phyloP scores from a whole-genome alignment of 2,113 vertebrate genomes.

The Oncorhynchus nerka region DNA sequence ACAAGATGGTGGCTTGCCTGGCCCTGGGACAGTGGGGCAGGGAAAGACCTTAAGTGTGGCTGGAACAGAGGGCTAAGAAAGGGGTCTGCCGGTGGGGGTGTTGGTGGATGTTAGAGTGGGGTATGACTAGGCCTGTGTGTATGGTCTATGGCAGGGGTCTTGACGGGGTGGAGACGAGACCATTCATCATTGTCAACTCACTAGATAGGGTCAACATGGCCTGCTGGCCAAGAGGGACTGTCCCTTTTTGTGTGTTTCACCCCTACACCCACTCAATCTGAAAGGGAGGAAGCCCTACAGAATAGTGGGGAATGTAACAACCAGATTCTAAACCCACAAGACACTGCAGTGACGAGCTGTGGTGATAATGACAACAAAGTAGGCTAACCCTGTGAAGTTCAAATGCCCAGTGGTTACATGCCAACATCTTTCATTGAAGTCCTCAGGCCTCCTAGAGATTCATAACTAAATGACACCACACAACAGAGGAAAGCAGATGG shows the following conservation, averaged over 20 bases:
- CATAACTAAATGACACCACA: too few species aligned
- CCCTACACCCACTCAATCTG: not conserved
- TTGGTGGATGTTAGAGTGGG: constrained; percentile 2
- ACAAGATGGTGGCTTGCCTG: constrained; percentile 29
- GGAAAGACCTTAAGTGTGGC: constrained; percentile 28
- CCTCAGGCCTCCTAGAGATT: too few species aligned
- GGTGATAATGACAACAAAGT: constrained; percentile 28
- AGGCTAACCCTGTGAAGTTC: not conserved
- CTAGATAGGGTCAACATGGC: not conserved
- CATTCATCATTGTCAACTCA: constrained; percentile 23
- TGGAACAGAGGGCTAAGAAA: not conserved
- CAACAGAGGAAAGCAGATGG: too few species aligned
- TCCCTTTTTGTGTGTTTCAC: not conserved
- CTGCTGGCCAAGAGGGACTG: constrained; percentile 12
- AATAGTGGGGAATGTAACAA: constrained; percentile 72
- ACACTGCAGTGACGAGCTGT: constrained; percentile 45
- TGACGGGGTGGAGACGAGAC: not conserved
- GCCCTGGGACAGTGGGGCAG: constrained; percentile 3
- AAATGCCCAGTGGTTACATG: not conserved
- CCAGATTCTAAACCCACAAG: constrained; percentile 67
- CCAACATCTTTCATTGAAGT: too few species aligned
- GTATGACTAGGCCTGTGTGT: constrained; percentile 10
- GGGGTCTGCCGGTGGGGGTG: not conserved
- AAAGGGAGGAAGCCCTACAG: constrained; percentile 58
- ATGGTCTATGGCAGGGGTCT: not conserved